phyloP scores from a whole-genome alignment of 1,140 invertebrate genomes.

The Ditylenchus dipsaci region DNA sequence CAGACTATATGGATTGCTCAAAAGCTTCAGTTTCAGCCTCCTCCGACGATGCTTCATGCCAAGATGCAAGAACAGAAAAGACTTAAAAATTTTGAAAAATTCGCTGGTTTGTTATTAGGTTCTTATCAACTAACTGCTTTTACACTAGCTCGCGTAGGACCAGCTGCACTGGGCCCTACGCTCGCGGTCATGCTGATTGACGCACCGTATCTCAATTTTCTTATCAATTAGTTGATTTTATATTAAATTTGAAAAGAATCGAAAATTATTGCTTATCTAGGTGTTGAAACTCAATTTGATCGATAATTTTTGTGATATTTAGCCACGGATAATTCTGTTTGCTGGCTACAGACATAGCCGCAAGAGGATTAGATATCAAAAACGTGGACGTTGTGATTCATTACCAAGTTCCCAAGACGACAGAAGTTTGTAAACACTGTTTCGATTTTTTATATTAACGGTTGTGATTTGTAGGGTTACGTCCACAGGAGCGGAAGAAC shows the following conservation, averaged over 20 bases:
- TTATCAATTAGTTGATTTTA: too few species aligned
- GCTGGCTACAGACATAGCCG: conserved; percentile 95
- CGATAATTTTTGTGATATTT: conserved; percentile 17
- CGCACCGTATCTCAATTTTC: too few species aligned
- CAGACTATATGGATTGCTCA: conserved; percentile 75
- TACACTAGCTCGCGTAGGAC: too few species aligned
- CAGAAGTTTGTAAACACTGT: conserved; percentile 67
- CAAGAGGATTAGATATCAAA: conserved; percentile 88
- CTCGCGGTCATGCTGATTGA: too few species aligned
- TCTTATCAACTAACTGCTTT: too few species aligned
- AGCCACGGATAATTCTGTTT: conserved; percentile 67
- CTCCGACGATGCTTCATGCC: conserved; percentile 79
- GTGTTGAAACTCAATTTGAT: not conserved
- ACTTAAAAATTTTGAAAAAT: conserved; percentile 86
- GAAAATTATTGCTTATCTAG: conserved; percentile 7
- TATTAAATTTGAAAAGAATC: not conserved
- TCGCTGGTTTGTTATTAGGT: conserved; percentile 67
- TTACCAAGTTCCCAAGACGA: conserved; percentile 86
- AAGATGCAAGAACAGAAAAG: conserved; percentile 90
- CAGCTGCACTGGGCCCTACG: too few species aligned
- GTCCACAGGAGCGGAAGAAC: conserved; percentile 93
- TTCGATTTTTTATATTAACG: not conserved
- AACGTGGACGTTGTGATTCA: conserved; percentile 90
- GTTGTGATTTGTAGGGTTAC: conserved; percentile 68
- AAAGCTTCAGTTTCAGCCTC: conserved; percentile 65